Conservation (phyloP, 2,888 invertebrate genomes). For the Nesidiocoris tenuis region DNA sequence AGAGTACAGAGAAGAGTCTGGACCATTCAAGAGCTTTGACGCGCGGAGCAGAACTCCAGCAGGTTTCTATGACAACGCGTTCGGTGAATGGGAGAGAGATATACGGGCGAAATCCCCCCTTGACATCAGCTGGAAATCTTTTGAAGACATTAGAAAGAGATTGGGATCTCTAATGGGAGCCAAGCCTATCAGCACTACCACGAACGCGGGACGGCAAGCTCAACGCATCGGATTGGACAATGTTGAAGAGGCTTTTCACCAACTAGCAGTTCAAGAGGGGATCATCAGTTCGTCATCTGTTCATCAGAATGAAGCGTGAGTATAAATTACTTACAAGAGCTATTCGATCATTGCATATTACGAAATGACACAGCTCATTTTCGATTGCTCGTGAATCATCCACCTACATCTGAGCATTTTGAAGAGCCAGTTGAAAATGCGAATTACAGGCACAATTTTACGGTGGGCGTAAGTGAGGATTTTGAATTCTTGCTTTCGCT, state of each 20-base stretch:
- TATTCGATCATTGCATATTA: no score
- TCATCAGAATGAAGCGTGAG: constrained; percentile 5
- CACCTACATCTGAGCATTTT: background rate
- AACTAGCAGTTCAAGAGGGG: constrained; percentile 38
- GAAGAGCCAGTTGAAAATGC: background rate
- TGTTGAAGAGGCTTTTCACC: constrained; percentile 40
- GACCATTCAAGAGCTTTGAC: background rate
- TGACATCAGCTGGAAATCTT: constrained; percentile 33
- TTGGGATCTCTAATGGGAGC: constrained; percentile 36
- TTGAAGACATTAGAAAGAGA: constrained; percentile 24
- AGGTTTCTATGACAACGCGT: constrained; percentile 44
- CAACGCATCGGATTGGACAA: constrained; percentile 13
- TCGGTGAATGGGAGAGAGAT: background rate
- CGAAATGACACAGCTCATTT: no score
- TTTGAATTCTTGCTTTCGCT: no score
- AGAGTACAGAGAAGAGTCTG: constrained; percentile 38
- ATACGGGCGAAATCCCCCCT: constrained; percentile 10
- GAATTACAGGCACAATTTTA: no score
- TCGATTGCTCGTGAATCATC: no score
- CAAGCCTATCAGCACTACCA: constrained; percentile 6
- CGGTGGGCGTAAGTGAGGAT: no score
- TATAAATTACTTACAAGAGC: no score
- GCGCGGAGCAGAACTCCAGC: constrained; percentile 36
- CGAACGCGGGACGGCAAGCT: background rate
- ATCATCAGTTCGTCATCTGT: background rate